Evolutionary conservation across 2,888 invertebrate species (phyloP).

Genomic region (Neelides folsomi): DNA sequence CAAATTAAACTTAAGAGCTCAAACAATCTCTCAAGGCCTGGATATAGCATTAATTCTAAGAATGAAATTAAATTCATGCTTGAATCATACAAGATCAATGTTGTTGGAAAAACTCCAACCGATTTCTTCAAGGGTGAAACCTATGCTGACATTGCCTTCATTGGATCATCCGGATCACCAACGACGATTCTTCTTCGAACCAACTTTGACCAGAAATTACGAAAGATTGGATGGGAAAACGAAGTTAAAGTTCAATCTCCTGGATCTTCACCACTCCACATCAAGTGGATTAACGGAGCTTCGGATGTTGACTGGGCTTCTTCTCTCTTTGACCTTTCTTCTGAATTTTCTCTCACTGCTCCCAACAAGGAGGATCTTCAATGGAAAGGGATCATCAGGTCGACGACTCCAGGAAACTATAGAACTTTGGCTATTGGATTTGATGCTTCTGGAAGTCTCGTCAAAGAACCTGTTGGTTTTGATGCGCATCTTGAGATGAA

Average conservation of each 20-base stretch:
- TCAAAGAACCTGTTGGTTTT: constrained; percentile 15
- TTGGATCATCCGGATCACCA: constrained; percentile 11
- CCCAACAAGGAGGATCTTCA: constrained; percentile 21
- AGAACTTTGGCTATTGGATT: too few species aligned
- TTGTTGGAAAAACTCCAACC: constrained; percentile 41
- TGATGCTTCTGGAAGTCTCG: constrained; percentile 18
- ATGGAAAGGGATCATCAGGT: constrained; percentile 11
- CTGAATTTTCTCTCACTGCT: constrained; percentile 18
- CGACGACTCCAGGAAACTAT: background rate
- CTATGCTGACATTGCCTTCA: constrained; percentile 15
- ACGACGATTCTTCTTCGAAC: constrained; percentile 13
- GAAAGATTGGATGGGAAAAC: constrained; percentile 13
- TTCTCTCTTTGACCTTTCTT: constrained; percentile 18
- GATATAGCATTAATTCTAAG: constrained; percentile 22
- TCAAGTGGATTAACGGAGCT: constrained; percentile 16
- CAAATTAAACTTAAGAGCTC: constrained; percentile 19
- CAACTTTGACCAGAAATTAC: constrained; percentile 15
- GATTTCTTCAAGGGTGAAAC: constrained; percentile 39
- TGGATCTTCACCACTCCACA: constrained; percentile 19
- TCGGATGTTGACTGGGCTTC: constrained; percentile 20
- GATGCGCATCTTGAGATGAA: constrained; percentile 20
- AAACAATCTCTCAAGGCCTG: constrained; percentile 12
- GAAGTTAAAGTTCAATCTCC: constrained; percentile 15
- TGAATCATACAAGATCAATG: constrained; percentile 41
- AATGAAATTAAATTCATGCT: constrained; percentile 43